Evolutionary conservation across 2,888 invertebrate genomes (phyloP).

Genomic region (Platycheirus rosarum): DNA sequence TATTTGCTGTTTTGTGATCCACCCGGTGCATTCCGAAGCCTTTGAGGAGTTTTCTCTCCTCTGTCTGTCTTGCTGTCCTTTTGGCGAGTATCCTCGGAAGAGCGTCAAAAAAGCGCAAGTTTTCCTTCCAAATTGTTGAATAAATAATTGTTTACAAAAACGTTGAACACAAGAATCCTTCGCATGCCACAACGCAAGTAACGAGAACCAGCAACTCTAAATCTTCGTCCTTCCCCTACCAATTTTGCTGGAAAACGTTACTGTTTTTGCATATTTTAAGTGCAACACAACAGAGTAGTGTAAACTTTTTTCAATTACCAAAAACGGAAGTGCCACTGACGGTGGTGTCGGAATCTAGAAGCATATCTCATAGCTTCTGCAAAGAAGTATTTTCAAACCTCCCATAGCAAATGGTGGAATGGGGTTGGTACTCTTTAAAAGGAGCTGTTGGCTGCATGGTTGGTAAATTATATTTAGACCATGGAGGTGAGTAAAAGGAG

Average conservation of each 20-base stretch:
- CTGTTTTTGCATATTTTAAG: constrained; percentile 23
- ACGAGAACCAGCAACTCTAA: constrained; percentile 14
- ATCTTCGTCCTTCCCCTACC: constrained; percentile 2
- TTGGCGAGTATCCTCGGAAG: neutral
- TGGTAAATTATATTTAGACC: neutral
- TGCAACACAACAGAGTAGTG: constrained; percentile 32
- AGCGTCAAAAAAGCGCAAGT: constrained; percentile 29
- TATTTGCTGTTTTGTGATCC: constrained; percentile 22
- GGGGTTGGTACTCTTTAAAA: neutral
- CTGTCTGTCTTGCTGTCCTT: neutral
- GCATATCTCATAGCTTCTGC: constrained; percentile 5
- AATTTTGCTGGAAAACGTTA: constrained; percentile 1
- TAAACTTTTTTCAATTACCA: constrained; percentile 47
- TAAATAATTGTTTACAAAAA: constrained; percentile 38
- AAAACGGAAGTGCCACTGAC: constrained; percentile 17
- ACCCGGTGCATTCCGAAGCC: neutral
- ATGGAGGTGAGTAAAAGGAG: no score
- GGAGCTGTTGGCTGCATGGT: neutral
- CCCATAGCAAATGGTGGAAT: neutral
- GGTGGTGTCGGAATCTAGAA: neutral
- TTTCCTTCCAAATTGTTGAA: constrained; percentile 43
- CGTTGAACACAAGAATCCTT: constrained; percentile 1
- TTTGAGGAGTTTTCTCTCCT: neutral
- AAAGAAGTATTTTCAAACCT: neutral
- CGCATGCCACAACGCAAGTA: constrained; percentile 10